Conservation (phyloP, 1,140 invertebrate genomes). For the Zaprionus africanus region DNA sequence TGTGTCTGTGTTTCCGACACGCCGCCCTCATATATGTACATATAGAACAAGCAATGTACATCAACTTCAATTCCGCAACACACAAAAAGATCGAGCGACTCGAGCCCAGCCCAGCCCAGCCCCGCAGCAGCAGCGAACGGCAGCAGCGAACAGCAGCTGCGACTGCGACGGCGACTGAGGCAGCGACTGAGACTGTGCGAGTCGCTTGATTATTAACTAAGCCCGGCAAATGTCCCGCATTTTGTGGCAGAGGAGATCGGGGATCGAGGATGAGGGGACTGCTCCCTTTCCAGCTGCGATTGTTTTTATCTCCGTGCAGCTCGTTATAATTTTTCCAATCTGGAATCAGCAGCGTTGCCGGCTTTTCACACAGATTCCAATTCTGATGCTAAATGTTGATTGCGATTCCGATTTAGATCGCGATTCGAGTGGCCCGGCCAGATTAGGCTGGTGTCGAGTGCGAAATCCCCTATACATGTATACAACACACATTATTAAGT, state of each 20-base stretch:
- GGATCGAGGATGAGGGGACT: conserved; percentile 18
- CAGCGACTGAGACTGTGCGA: conserved; percentile 2
- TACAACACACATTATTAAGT: neutral
- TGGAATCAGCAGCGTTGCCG: conserved; percentile 65
- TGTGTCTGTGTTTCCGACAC: conserved; percentile 47
- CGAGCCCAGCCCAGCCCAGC: conserved; percentile 29
- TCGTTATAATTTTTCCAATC: conserved; percentile 67
- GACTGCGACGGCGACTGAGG: neutral
- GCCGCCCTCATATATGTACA: conserved; percentile 65
- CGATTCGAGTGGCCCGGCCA: conserved; percentile 7
- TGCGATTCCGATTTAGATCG: conserved; percentile 40
- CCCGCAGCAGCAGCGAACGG: neutral
- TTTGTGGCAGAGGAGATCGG: conserved; percentile 11
- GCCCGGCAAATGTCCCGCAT: conserved; percentile 75
- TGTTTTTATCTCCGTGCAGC: conserved; percentile 69
- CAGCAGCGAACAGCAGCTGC: neutral
- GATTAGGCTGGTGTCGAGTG: conserved; percentile 35
- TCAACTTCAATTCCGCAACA: conserved; percentile 73
- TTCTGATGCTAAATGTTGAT: conserved; percentile 1
- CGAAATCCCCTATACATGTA: conserved; percentile 36
- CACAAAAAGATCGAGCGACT: conserved; percentile 48
- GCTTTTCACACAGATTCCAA: conserved; percentile 57
- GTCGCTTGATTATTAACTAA: conserved; percentile 72
- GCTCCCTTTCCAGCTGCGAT: conserved; percentile 61
- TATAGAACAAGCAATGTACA: conserved; percentile 41